These are phyloP conservation scores for Brachionus asplanchnoidis DNA, from an alignment of 1,140 invertebrate genomes.

Conservation along the genomic window DNA sequence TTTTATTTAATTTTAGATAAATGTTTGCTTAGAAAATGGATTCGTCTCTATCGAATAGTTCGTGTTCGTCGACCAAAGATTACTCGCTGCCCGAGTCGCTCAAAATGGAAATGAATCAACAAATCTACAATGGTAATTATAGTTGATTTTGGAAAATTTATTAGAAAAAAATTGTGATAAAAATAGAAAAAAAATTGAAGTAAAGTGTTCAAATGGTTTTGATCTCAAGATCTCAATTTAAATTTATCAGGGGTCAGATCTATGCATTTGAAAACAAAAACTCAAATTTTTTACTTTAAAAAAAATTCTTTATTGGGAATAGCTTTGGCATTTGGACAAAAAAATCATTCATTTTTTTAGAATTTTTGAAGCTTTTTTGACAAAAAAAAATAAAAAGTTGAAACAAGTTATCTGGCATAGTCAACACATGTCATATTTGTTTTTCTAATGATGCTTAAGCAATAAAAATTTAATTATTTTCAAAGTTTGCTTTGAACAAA, in stretches of 20 bases:
- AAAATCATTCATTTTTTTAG: neutral
- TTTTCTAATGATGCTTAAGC: neutral
- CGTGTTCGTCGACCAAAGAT: constrained; percentile 1
- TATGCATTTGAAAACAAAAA: neutral
- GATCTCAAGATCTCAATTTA: neutral
- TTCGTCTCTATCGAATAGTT: constrained; percentile 6
- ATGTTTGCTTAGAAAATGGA: neutral
- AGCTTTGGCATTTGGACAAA: neutral
- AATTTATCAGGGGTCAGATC: neutral
- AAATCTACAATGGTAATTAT: constrained; percentile 18
- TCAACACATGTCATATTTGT: neutral
- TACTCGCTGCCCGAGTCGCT: constrained; percentile 13
- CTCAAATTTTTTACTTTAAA: neutral
- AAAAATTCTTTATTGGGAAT: neutral
- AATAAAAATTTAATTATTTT: constrained; percentile 6
- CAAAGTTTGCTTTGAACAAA: constrained; percentile 1
- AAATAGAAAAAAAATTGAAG: neutral
- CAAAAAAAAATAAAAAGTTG: neutral
- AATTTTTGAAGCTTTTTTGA: neutral
- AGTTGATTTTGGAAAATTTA: neutral
- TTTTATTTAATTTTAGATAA: neutral
- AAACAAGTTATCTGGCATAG: neutral
- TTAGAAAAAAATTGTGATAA: neutral
- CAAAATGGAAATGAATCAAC: neutral
- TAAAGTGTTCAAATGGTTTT: neutral